phyloP scores from a whole-genome alignment of 2,888 invertebrate species.

The Drosophila nigricruria region DNA sequence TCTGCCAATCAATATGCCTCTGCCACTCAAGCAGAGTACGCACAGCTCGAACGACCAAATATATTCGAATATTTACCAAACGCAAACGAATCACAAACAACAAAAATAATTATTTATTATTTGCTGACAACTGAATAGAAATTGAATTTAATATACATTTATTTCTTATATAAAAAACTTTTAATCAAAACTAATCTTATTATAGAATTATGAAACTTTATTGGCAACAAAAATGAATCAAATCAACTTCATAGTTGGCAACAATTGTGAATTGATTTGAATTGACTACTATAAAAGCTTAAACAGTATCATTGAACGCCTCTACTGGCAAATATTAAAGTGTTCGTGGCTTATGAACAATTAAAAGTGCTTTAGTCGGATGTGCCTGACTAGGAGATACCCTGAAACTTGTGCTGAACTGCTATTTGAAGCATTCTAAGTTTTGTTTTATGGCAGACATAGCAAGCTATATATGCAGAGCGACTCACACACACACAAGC shows the following conservation, averaged over 20 bases:
- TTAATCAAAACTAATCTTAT: neutral
- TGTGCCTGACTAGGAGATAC: neutral
- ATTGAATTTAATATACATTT: neutral
- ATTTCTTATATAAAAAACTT: neutral
- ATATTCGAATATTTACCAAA: neutral
- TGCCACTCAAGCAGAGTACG: slow-evolving; percentile 6
- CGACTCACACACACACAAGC: no score
- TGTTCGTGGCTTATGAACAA: neutral
- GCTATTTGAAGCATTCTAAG: neutral
- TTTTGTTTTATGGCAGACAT: no score
- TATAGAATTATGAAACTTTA: neutral
- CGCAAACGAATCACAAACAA: neutral
- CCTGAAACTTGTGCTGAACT: neutral
- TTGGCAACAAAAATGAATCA: no score
- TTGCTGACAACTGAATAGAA: neutral
- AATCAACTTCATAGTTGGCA: neutral
- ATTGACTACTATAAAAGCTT: neutral
- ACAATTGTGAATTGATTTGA: neutral
- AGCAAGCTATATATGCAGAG: no score
- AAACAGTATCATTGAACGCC: no score
- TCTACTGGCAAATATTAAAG: neutral
- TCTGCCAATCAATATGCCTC: slow-evolving; percentile 9
- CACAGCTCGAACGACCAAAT: neutral
- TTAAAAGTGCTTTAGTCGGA: neutral
- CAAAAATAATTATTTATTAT: slow-evolving; percentile 1